These are phyloP conservation scores for Vireo griseus DNA, from an alignment of 2,797 vertebrate species.

Conservation along the genomic window DNA sequence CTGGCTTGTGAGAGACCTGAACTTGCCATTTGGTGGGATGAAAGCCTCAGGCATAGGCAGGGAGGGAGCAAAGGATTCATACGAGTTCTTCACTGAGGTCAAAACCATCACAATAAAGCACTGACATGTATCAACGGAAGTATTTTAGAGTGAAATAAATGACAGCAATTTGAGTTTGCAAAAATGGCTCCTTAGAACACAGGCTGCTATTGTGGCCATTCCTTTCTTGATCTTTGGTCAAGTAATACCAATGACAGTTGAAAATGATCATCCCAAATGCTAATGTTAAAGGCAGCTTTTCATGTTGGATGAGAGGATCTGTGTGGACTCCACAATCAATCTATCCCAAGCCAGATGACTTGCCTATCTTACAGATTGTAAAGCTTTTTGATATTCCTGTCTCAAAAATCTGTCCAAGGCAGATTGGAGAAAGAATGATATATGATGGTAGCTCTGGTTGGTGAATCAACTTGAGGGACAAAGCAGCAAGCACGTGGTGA, in stretches of 20 bases:
- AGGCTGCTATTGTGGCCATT: not conserved
- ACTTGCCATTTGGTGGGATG: conserved; percentile 96
- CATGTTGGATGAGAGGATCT: not conserved
- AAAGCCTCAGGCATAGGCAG: conserved; percentile 92
- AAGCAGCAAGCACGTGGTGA: not conserved
- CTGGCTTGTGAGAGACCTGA: conserved; percentile 93
- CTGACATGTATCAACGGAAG: conserved; percentile 43
- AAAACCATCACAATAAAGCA: conserved; percentile 92
- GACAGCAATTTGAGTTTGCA: not conserved
- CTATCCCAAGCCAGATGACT: not conserved
- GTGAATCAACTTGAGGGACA: not conserved
- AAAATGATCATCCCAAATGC: not conserved
- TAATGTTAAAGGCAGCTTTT: not conserved
- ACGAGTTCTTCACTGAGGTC: conserved; percentile 94
- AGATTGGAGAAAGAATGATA: not conserved
- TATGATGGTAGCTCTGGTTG: not conserved
- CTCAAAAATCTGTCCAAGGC: not conserved
- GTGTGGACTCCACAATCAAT: not conserved
- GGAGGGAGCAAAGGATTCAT: conserved; percentile 92
- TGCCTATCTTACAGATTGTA: not conserved
- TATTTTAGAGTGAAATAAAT: not conserved
- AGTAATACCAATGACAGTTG: not conserved
- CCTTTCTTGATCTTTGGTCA: not conserved
- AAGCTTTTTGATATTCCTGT: not conserved
- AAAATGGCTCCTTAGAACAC: not conserved